Base-by-base conservation (phyloP, 2,888 invertebrate genomes). In the Tenthredo notha region DNA sequence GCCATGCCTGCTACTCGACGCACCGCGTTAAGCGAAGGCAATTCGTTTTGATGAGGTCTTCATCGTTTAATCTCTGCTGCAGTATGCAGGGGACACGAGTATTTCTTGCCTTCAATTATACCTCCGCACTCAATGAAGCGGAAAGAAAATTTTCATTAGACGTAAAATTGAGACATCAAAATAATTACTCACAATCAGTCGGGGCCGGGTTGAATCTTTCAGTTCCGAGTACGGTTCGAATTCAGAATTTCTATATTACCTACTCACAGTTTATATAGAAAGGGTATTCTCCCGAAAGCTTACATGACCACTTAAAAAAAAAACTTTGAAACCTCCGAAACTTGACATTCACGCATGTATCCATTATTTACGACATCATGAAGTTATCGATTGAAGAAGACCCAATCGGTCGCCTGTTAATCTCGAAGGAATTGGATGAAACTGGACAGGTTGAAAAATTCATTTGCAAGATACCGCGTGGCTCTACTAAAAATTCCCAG, bases 21-120 rank as follows among this genome's bases (percentile, higher is more conserved):
- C 61, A 15, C 21, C 61, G 37, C 21, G 80, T 37, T 80, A 80
- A 80, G 40, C 80, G 61, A 61, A 40, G 50, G 80, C 80, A 61
- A 80, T 80, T 80, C 80, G 40, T 61, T 61, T 80, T 80, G 80
- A 80, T 61, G 80, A 80, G 80, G 80, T 80, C 80, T 80, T 80
- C 80, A 58, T 80, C 80, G 80, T 58, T 80, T 80, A 80, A 80
- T 40, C 80, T 12, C 54, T 10, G 54, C 12, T 61, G n/a, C 80
- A 21, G 40, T 61, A 37, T 37, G 37, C 37, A 37, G 29, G 54
- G 77, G 54, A 77, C 40, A 80, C 40, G 40, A 61, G 61, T n/a
- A 54, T 78, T 33, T 75, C 12, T 37, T 12, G 43, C 72, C 40
- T 18, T 25, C 15, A 18, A 43, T 29, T 10, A 6, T 47, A 4